phyloP scores from a whole-genome alignment of 30 jellyfish, hydroid and myxozoan genomes.

The Turritopsis dohrnii region DNA sequence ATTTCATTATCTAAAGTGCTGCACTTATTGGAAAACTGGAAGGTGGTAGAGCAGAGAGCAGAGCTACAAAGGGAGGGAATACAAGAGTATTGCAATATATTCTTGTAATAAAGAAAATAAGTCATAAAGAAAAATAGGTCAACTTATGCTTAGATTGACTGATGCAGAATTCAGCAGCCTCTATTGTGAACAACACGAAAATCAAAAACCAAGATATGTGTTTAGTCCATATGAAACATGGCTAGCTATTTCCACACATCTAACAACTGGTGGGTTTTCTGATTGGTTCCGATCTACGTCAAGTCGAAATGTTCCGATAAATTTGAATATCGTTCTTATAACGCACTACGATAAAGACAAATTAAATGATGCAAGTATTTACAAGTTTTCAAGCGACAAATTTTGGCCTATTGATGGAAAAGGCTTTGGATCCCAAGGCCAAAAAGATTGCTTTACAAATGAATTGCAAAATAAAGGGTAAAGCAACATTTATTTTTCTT shows the following conservation, averaged over 20 bases:
- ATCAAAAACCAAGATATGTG: conserved; percentile 38
- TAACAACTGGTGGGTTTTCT: conserved; percentile 49
- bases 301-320: conserved; percentile 32
- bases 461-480: conserved; percentile 71
- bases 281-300: conserved; percentile 72
- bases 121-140: neutral
- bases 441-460: conserved; percentile 50
- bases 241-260: conserved; percentile 63
- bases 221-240: conserved; percentile 62
- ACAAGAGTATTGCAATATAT: neutral
- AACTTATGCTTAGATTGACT: neutral
- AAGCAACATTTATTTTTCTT: neutral
- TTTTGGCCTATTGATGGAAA: conserved; percentile 67
- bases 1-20: no score
- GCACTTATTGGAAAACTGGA: no score
- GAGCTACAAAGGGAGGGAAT: no score
- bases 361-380: conserved; percentile 41
- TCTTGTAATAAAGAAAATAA: neutral
- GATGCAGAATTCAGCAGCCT: conserved; percentile 48
- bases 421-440: conserved; percentile 77
- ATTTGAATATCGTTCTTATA: conserved; percentile 32
- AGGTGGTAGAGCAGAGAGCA: no score
- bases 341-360: conserved; percentile 46
- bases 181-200: conserved; percentile 28
- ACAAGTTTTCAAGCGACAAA: conserved; percentile 33